Evolutionary conservation across 2,888 invertebrate genomes (phyloP), one percentile per base, ranked within the genome.

Genomic region (Dasysyrphus tricinctus): DNA sequence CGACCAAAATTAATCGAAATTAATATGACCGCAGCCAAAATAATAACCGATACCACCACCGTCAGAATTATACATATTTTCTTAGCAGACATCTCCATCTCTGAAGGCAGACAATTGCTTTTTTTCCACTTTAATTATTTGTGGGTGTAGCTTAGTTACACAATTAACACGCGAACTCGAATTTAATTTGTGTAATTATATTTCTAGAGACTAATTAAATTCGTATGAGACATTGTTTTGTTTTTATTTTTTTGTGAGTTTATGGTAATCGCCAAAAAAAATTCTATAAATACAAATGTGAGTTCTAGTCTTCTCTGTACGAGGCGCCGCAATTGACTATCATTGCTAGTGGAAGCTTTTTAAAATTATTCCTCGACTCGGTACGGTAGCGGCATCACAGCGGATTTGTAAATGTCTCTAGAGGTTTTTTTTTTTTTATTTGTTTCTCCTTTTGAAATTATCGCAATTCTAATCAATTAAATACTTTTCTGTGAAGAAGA

Each of bases 391-490:
- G 37, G 32, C 32, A 7, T 5, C 37, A n/a, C 47, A 63, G 47
- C 59, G 76, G 34, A 57, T 32, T 63, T 39, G 39, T 42, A 81
- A 49, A 63, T 39, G 57, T 39, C 19, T 37, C 0, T 69, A 11
- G n/a, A n/a, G n/a, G n/a, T 65, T 0, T 63, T 5, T 37, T 16
- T 54, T 39, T 24, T 49, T 49, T 5, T 37, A 12, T 54, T 39
- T 24, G 49, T 49, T 67, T 34, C 4, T n/a, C 14, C 70, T 59
- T 24, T 47, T 56, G 16, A 54, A 69, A 65, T 67, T 67, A 59
- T 61, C 73, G 54, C 70, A 76, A 42, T 81, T 81, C n/a, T 57
- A 47, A 72, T 72, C 51, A 75, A 75, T 69, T 75, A 74, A 65
- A 75, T 19, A 24, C 24, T 75, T 65, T 42, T 65, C 29, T 67